Evolutionary conservation across 1,140 invertebrate genomes (phyloP).

Genomic region (Neodiprion pinetum): DNA sequence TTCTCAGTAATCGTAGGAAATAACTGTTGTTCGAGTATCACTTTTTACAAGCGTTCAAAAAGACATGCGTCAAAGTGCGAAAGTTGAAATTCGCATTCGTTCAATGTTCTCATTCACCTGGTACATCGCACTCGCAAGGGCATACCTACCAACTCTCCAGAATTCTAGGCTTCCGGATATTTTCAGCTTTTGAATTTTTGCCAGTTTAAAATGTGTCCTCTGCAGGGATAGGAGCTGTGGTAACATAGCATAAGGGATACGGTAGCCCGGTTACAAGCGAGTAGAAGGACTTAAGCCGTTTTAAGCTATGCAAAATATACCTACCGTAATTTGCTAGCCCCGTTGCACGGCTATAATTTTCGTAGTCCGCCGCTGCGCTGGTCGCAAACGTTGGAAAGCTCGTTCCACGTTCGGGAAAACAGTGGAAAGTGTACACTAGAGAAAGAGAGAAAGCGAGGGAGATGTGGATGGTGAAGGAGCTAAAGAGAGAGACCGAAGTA

Average conservation of each 20-base stretch:
- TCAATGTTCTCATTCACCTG: no score
- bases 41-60: no score
- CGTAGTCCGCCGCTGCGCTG: neutral
- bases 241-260: neutral
- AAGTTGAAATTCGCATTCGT: no score
- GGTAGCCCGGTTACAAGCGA: neutral
- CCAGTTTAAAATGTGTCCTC: neutral
- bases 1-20: no score
- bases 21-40: no score
- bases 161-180: neutral
- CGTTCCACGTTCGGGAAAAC: neutral
- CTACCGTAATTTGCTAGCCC: neutral
- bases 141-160: neutral
- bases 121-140: no score
- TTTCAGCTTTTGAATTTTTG: neutral
- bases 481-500: neutral
- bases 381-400: neutral
- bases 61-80: no score
- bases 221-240: neutral
- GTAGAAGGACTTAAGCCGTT: neutral
- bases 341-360: conserved; percentile 1
- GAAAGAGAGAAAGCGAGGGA: neutral
- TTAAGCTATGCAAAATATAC: conserved; percentile 7
- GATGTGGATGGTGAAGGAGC: neutral
- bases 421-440: neutral